These are phyloP conservation scores for Chloropsis cyanopogon DNA, from an alignment of 2,113 vertebrate genomes.

Conservation along the genomic window DNA sequence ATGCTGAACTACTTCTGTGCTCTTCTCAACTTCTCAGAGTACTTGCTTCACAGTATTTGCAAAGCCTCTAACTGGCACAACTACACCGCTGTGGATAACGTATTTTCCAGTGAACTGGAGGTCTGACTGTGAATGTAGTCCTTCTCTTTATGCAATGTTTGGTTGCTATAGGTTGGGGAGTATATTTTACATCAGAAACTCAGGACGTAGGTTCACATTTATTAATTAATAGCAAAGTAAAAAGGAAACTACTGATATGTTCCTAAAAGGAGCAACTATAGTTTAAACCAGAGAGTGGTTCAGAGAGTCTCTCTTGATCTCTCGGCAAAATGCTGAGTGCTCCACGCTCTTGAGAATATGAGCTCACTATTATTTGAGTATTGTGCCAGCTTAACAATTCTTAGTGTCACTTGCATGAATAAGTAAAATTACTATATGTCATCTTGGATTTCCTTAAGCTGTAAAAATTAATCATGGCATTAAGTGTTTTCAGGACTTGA, in stretches of 20 bases:
- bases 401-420: conserved; percentile 1
- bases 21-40: background rate
- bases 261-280: background rate
- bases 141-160: background rate
- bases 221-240: background rate
- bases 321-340: background rate
- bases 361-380: background rate
- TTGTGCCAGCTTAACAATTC: conserved; percentile 1
- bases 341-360: background rate
- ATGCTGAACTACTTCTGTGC: conserved; percentile 1
- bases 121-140: background rate
- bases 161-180: background rate
- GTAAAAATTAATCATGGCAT: conserved; percentile 37
- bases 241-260: background rate
- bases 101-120: conserved; percentile 12
- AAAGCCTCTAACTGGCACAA: background rate
- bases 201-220: background rate
- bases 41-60: background rate
- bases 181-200: background rate
- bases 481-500: conserved; percentile 44
- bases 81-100: background rate
- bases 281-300: background rate
- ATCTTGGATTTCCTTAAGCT: conserved; percentile 31
- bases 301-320: background rate
- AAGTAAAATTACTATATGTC: conserved; percentile 37